Base-by-base conservation (phyloP, 2,113 vertebrate species). In the Anolis carolinensis region DNA sequence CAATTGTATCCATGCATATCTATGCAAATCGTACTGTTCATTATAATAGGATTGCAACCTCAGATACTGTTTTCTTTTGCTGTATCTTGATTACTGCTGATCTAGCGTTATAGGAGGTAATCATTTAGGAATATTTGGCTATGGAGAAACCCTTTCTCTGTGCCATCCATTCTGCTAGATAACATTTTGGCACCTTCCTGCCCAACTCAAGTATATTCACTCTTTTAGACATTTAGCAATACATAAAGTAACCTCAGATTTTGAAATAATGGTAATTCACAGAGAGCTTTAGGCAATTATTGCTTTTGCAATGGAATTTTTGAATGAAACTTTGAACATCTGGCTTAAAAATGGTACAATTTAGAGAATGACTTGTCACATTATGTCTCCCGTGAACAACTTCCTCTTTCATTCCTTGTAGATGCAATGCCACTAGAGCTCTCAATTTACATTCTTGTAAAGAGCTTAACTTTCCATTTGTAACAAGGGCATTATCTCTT, bases 401-500 rank as follows among this genome's bases (percentile, higher is more conserved):
- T 48, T 52, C 63, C 67, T 75, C 55, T 79, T 79, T 59, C 44
- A 39, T 36, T 83, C 75, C 21, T 52, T 90, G 34, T 75, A 77
- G 84, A 71, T 81, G 10, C 0, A 90, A n/a, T 1, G 72, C 87
- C 85, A 44, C 50, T 86, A 39, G 13, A 75, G 3, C 68, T 92
- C 85, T 67, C 11, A 0, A 63, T 65, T 59, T 75, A 52, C 79
- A 25, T 59, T 52, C 21, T 90, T 85, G 25, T 32, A 88, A 86
- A 34, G 11, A 79, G 65, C 81, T 68, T n/a, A 87, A 84, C 27
- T 88, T 88, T 76, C 59, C 55, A 68, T 70, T 77, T 70, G 68
- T 39, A 70, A 7, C 4, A 72, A 23, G 4, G 23, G 71, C 86
- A 85, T 74, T 1, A 0, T 4, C 30, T 73, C 27, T 48, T 21